A percentile compares a stretch with the other conserved stretches of the same genome.
Conservation (phyloP, 2,888 invertebrate genomes). For the Cyaniris semiargus region DNA sequence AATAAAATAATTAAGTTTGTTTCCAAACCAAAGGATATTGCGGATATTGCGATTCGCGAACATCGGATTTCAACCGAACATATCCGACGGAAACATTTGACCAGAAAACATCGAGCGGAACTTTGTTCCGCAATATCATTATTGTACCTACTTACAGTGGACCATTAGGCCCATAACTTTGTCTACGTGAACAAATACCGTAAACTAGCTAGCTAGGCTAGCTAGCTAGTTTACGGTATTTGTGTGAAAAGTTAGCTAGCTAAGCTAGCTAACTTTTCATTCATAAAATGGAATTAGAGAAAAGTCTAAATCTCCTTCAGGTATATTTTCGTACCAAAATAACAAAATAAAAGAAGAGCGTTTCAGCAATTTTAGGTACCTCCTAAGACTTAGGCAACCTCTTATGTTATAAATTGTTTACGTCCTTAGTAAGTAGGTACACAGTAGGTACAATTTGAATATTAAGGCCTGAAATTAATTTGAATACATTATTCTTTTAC, state of each 20-base stretch:
- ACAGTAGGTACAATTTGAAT: not conserved
- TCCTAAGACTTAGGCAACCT: not conserved
- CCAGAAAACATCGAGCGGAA: conserved; percentile 15
- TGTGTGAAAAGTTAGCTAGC: no score
- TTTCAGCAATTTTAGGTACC: not conserved
- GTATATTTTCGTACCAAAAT: no score
- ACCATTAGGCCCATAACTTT: not conserved
- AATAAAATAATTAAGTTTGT: conserved; percentile 3
- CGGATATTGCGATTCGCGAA: not conserved
- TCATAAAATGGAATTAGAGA: no score
- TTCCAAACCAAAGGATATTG: conserved; percentile 2
- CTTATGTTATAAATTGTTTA: not conserved
- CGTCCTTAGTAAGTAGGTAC: not conserved
- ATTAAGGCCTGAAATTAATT: not conserved
- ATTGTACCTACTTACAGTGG: not conserved
- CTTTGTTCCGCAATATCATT: conserved; percentile 24
- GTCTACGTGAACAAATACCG: no score
- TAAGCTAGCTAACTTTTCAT: no score
- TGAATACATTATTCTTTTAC: not conserved
- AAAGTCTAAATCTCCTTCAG: not conserved
- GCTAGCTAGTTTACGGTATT: no score
- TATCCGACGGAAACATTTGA: conserved; percentile 21
- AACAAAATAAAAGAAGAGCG: no score
- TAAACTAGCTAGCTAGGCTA: no score
- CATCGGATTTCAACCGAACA: not conserved